These are phyloP conservation scores for Psix sp. DNA, from an alignment of 1,140 invertebrate genomes.

Conservation along the genomic window DNA sequence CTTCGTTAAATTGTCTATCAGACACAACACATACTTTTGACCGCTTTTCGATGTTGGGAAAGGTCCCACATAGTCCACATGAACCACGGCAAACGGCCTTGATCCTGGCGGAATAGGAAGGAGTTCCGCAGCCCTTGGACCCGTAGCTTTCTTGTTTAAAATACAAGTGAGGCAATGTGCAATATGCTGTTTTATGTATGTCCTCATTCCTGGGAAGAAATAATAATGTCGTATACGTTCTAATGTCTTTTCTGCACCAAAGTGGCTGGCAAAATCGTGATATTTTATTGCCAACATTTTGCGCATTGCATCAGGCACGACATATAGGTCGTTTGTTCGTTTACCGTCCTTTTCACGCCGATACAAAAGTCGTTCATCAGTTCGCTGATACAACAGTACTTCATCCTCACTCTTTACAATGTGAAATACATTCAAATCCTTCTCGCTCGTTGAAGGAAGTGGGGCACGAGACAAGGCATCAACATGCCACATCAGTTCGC, in stretches of 20 bases:
- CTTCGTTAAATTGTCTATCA: conserved; percentile 14
- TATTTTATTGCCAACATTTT: too few species aligned
- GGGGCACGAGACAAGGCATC: conserved; percentile 66
- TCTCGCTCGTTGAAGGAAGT: too few species aligned
- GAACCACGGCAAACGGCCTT: conserved; percentile 23
- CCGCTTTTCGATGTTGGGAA: conserved; percentile 13
- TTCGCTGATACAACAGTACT: conserved; percentile 4
- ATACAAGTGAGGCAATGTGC: conserved; percentile 18
- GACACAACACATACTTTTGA: not conserved
- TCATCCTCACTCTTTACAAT: too few species aligned
- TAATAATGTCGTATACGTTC: conserved; percentile 1
- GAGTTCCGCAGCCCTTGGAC: conserved; percentile 17
- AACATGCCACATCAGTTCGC: not conserved
- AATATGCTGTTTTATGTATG: conserved; percentile 11
- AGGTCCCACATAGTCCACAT: conserved; percentile 29
- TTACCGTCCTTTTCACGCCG: conserved; percentile 1
- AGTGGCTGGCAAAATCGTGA: too few species aligned
- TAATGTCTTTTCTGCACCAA: conserved; percentile 11
- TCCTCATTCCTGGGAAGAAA: conserved; percentile 18
- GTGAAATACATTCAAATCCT: too few species aligned
- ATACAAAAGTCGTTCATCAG: conserved; percentile 10
- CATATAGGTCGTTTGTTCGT: not conserved
- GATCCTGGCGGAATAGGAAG: conserved; percentile 20
- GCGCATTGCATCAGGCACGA: conserved; percentile 18
- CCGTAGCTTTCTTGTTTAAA: conserved; percentile 10